Evolutionary conservation across 2,113 vertebrate genomes (phyloP).

Genomic region (Tetrao urogallus): DNA sequence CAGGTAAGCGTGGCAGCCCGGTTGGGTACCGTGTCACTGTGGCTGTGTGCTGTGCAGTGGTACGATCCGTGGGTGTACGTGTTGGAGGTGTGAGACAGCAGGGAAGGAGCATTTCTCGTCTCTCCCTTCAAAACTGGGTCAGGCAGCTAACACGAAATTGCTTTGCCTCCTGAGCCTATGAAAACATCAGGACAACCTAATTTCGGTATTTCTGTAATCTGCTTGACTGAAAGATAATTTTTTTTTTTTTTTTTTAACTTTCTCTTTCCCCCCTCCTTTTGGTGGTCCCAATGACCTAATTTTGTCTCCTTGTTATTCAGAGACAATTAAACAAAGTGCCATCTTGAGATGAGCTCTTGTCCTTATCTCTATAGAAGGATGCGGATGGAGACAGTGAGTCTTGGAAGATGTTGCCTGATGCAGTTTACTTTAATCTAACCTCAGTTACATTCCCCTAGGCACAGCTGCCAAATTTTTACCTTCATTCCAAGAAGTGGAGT

Average conservation of each 20-base stretch:
- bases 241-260: neutral
- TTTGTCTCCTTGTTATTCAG: neutral
- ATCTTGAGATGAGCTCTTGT: slow-evolving; percentile 1
- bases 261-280: neutral
- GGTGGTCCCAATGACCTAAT: neutral
- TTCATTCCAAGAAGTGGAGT: neutral
- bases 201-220: neutral
- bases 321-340: slow-evolving; percentile 19
- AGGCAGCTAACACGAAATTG: neutral
- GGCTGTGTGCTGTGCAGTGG: fast-evolving
- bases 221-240: neutral
- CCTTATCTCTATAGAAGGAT: neutral
- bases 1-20: neutral
- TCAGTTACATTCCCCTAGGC: neutral
- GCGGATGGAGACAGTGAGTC: neutral
- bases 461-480: neutral
- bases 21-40: neutral
- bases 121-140: neutral
- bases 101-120: neutral
- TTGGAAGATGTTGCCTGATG: slow-evolving; percentile 11
- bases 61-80: fast-evolving
- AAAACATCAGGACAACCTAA: neutral
- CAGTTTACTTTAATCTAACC: neutral
- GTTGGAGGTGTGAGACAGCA: neutral
- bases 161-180: neutral